phyloP scores from a whole-genome alignment of 2,797 vertebrate genomes.

The Megaceryle alcyon region DNA sequence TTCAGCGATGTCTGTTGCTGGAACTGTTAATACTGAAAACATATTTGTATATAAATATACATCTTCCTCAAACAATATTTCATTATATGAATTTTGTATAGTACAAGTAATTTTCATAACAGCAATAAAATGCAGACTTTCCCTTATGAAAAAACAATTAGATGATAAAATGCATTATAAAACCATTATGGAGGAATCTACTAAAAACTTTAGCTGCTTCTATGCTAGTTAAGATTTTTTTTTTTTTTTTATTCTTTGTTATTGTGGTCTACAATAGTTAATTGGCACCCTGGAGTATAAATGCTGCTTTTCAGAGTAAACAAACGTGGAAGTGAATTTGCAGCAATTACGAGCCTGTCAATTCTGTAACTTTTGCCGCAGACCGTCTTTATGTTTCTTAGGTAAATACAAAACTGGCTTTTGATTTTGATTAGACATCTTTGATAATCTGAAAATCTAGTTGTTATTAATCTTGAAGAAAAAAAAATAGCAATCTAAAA shows the following conservation, averaged over 20 bases:
- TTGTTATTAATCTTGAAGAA: not conserved
- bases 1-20: constrained; percentile 89
- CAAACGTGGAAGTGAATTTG: not conserved
- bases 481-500: not conserved
- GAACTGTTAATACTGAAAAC: constrained; percentile 85
- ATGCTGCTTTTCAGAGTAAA: not conserved
- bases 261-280: not conserved
- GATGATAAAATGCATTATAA: not conserved
- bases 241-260: not conserved
- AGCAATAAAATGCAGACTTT: not conserved
- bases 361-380: not conserved
- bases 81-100: not conserved
- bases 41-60: not conserved
- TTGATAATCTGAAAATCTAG: not conserved
- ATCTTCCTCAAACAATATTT: not conserved
- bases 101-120: not conserved
- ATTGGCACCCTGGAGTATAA: not conserved
- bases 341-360: not conserved
- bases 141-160: not conserved
- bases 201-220: not conserved
- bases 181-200: not conserved
- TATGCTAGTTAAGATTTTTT: not conserved
- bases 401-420: not conserved
- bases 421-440: not conserved
- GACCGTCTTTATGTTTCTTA: not conserved